phyloP scores from a whole-genome alignment of 2,888 invertebrate genomes.

The Escarpia spicata region DNA sequence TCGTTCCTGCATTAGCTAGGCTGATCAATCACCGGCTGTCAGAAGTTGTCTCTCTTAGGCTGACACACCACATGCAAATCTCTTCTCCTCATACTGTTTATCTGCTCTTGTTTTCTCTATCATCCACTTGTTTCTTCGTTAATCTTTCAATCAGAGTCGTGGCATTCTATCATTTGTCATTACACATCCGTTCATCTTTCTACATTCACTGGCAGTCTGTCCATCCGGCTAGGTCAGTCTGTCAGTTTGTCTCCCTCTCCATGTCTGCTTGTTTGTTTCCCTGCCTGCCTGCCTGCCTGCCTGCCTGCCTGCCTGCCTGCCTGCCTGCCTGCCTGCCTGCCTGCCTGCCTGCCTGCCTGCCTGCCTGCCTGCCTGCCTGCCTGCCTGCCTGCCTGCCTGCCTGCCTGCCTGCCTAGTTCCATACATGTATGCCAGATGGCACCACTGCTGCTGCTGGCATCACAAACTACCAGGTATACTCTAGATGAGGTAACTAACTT shows the following conservation, averaged over 20 bases:
- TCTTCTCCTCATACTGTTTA: background rate
- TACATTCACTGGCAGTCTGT: background rate
- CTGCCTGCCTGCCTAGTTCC: background rate
- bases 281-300: no score
- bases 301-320: no score
- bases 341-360: no score
- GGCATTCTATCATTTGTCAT: background rate
- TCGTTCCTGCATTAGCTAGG: background rate
- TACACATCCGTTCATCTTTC: background rate
- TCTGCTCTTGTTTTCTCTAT: background rate
- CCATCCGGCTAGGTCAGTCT: background rate
- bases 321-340: no score
- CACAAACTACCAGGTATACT: background rate
- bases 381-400: no score
- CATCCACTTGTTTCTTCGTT: background rate
- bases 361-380: no score
- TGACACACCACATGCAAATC: background rate
- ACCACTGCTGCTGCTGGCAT: background rate
- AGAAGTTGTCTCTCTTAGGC: background rate
- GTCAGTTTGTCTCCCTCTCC: background rate
- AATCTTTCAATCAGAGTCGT: background rate
- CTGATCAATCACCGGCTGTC: background rate
- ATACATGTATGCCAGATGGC: background rate
- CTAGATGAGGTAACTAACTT: background rate
- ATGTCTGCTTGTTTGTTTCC: no score